Conservation (phyloP, 2,888 invertebrate genomes). For the Tipula unca region DNA sequence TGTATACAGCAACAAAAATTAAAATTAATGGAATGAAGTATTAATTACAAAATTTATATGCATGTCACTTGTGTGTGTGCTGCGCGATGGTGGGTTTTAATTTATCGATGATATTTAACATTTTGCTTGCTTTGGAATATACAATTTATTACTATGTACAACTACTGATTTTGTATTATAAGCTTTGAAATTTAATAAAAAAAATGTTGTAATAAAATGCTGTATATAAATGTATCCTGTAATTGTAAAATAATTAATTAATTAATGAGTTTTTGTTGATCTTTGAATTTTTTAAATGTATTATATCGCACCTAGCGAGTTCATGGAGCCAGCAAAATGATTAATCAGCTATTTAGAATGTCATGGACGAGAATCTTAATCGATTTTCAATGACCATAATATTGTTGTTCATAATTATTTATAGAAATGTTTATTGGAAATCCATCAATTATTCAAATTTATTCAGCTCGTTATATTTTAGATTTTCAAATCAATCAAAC, state of each 20-base stretch:
- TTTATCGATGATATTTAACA: constrained; percentile 9
- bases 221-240: not conserved
- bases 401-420: not conserved
- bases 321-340: not conserved
- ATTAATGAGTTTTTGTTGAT: not conserved
- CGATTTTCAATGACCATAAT: not conserved
- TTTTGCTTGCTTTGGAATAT: not conserved
- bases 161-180: not conserved
- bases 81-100: not conserved
- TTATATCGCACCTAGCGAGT: not conserved
- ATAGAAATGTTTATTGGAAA: not conserved
- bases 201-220: not conserved
- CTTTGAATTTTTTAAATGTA: not conserved
- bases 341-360: not conserved
- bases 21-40: not conserved
- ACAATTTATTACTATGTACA: not conserved
- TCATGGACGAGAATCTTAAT: not conserved
- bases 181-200: not conserved
- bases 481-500: not conserved
- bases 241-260: not conserved
- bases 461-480: not conserved
- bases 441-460: not conserved
- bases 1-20: not conserved
- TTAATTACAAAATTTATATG: not conserved
- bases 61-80: not conserved